phyloP scores from a whole-genome alignment of 1,140 invertebrate species.

The Anthonomus grandis region DNA sequence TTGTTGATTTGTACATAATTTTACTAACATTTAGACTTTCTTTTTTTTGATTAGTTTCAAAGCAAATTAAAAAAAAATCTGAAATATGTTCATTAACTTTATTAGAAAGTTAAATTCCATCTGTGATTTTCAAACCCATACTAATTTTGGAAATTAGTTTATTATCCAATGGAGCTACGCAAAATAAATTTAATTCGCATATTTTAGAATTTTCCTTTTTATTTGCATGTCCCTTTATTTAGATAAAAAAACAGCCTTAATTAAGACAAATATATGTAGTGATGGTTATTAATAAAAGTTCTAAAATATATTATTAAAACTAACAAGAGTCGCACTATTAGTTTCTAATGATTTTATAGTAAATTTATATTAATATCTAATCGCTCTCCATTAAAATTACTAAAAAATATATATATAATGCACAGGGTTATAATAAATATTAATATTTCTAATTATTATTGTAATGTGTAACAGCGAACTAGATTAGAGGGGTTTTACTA shows the following conservation, averaged over 20 bases:
- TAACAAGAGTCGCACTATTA: conserved; percentile 21
- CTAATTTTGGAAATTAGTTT: background rate
- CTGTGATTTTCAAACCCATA: no score
- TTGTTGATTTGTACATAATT: conserved; percentile 13
- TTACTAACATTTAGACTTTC: background rate
- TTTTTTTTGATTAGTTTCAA: conserved; percentile 2
- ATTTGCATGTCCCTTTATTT: no score
- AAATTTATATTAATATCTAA: conserved; percentile 13
- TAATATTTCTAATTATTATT: conserved; percentile 24
- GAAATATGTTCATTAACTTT: background rate
- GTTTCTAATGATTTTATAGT: conserved; percentile 15
- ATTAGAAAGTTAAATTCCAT: background rate
- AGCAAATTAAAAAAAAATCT: background rate
- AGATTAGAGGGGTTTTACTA: conserved; percentile 28
- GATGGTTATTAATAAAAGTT: conserved; percentile 10
- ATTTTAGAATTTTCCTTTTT: no score
- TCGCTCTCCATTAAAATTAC: conserved; percentile 24
- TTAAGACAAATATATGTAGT: conserved; percentile 37
- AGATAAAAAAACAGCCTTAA: conserved; percentile 32
- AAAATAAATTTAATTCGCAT: no score
- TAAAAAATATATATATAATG: conserved; percentile 27
- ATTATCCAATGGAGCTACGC: no score
- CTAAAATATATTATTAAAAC: no score
- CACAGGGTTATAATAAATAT: conserved; percentile 37
- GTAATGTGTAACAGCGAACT: conserved; percentile 34